Conservation (phyloP, 2,113 vertebrate species). For the cat (Felis catus) region DNA sequence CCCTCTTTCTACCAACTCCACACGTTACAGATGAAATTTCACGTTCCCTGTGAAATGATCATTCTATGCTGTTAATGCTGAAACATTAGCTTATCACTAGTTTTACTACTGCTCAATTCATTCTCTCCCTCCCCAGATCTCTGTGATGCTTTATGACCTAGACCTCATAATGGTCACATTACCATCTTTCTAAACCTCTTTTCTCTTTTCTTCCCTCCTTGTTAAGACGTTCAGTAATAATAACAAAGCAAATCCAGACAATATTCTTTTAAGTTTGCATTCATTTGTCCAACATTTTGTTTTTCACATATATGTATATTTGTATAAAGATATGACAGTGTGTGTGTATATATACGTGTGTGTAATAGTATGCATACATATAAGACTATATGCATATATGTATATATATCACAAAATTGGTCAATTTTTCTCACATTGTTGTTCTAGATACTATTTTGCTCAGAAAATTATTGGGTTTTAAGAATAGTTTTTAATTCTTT, state of each 20-base stretch:
- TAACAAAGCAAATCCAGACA: background rate
- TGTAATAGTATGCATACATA: background rate
- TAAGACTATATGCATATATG: background rate
- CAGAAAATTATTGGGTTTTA: background rate
- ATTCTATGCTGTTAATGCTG: rapidly evolving
- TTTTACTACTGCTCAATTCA: background rate
- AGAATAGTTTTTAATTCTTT: background rate
- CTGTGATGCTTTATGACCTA: background rate
- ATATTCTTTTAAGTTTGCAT: background rate
- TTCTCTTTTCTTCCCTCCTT: background rate
- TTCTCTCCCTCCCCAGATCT: background rate
- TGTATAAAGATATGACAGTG: background rate
- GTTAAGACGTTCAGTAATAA: background rate
- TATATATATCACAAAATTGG: background rate
- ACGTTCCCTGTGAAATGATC: background rate
- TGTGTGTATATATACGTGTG: background rate
- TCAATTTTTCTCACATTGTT: background rate
- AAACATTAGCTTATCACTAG: background rate
- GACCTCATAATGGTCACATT: background rate
- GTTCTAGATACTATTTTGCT: background rate
- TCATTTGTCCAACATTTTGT: background rate
- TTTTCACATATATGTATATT: background rate
- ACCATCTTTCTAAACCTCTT: background rate
- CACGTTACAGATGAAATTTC: too few species aligned
- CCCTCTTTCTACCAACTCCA: background rate